Evolutionary conservation across 2,113 vertebrate species (phyloP).

Genomic region (Callopanchax toddi): DNA sequence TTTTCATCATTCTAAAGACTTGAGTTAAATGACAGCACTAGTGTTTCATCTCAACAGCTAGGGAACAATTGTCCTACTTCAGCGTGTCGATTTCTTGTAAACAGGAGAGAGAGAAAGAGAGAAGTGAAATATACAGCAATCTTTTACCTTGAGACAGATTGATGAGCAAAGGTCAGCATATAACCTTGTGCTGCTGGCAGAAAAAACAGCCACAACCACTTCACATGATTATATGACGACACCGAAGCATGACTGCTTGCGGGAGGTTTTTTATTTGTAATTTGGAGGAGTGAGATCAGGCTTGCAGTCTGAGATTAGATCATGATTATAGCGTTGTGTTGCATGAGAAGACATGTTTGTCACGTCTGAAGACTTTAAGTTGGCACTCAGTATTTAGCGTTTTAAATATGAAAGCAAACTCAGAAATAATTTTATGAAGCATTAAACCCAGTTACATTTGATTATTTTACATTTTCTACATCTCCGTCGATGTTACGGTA

Average conservation of each 20-base stretch:
- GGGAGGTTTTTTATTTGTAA: not conserved
- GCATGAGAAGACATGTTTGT: conserved; percentile 10
- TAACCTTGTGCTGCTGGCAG: conserved; percentile 17
- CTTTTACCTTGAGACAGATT: conserved; percentile 8
- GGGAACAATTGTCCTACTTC: not conserved
- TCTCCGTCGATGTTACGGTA: too few relatives aligned
- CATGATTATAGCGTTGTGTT: conserved; percentile 17
- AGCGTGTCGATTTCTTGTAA: not conserved
- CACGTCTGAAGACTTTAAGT: not conserved
- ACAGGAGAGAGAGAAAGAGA: not conserved
- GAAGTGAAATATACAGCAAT: not conserved
- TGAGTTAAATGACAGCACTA: too few relatives aligned
- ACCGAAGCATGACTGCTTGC: conserved; percentile 32
- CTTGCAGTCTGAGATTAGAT: conserved; percentile 13
- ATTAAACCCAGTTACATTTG: too few relatives aligned
- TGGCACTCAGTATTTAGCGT: not conserved
- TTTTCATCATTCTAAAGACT: not conserved
- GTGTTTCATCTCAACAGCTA: not conserved
- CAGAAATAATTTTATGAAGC: too few relatives aligned
- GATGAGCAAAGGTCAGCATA: conserved; percentile 37
- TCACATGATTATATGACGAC: conserved; percentile 51
- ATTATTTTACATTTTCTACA: too few relatives aligned
- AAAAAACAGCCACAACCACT: conserved; percentile 14
- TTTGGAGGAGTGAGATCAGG: conserved; percentile 19
- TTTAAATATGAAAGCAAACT: too few relatives aligned